phyloP scores from a whole-genome alignment of 2,888 invertebrate genomes.

The Thymelicus lineola region DNA sequence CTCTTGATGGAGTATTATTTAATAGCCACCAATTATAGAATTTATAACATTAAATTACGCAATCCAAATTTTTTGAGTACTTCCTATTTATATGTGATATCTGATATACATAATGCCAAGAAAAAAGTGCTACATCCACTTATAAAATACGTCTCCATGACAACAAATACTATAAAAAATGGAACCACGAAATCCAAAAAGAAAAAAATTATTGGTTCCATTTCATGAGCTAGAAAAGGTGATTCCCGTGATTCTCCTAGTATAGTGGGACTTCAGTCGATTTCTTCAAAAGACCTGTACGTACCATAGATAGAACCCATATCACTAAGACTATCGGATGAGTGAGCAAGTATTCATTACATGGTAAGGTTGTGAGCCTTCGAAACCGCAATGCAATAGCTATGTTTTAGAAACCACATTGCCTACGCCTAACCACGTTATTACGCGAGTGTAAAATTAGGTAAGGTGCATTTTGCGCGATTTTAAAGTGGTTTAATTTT shows the following conservation, averaged over 20 bases:
- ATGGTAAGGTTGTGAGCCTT: conserved; percentile 10
- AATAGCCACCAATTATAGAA: too few species aligned
- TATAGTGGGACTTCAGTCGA: background rate
- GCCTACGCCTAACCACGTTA: conserved; percentile 20
- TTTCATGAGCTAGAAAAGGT: too few species aligned
- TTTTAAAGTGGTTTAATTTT: conserved; percentile 31
- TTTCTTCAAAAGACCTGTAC: background rate
- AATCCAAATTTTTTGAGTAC: too few species aligned
- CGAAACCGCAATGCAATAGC: conserved; percentile 25
- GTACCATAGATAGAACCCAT: background rate
- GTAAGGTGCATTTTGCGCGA: conserved; percentile 20
- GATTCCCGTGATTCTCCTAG: too few species aligned
- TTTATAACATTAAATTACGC: too few species aligned
- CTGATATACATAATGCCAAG: too few species aligned
- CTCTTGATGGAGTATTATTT: background rate
- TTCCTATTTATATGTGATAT: too few species aligned
- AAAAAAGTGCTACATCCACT: too few species aligned
- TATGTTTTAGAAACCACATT: background rate
- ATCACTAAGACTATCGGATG: background rate
- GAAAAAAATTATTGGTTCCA: too few species aligned
- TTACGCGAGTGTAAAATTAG: conserved; percentile 22
- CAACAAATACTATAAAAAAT: too few species aligned
- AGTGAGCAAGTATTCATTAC: conserved; percentile 9
- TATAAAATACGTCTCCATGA: too few species aligned
- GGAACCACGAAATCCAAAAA: too few species aligned